These are phyloP conservation scores for Alloplasta piceator DNA, from an alignment of 2,888 invertebrate genomes.

Conservation along the genomic window DNA sequence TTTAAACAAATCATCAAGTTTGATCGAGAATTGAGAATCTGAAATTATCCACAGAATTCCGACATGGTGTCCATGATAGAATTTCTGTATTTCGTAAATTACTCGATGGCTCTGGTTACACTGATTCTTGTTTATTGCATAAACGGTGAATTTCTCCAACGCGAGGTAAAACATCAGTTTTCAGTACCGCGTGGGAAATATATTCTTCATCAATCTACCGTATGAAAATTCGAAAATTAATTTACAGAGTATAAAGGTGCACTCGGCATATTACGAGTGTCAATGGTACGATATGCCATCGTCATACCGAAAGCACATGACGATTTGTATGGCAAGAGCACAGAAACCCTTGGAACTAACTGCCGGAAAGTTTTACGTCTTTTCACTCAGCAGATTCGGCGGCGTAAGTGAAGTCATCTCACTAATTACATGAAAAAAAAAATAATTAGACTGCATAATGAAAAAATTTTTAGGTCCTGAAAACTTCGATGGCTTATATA, in stretches of 20 bases:
- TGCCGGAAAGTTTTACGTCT: conserved; percentile 85
- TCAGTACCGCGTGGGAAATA: background rate
- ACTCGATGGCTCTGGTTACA: conserved; percentile 51
- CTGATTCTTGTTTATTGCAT: conserved; percentile 69
- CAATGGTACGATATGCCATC: conserved; percentile 85
- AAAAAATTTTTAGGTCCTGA: conserved; percentile 60
- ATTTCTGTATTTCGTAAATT: conserved; percentile 43
- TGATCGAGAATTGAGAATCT: background rate
- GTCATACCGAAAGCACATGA: conserved; percentile 82
- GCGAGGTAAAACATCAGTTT: conserved; percentile 61
- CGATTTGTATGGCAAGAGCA: conserved; percentile 83
- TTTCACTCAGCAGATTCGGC: conserved; percentile 84
- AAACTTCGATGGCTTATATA: conserved; percentile 61
- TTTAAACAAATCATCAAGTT: background rate
- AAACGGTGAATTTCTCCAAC: conserved; percentile 68
- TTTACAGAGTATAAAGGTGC: conserved; percentile 82
- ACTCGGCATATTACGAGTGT: conserved; percentile 84
- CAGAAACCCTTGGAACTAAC: conserved; percentile 84
- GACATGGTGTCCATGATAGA: conserved; percentile 49
- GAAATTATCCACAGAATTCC: conserved; percentile 34
- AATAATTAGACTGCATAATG: no score
- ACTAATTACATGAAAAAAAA: no score
- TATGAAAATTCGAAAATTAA: background rate
- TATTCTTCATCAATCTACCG: background rate
- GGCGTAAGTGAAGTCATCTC: conserved; percentile 82